Evolutionary conservation across 1,140 invertebrate species (phyloP), one percentile per base, ranked within the genome.

Genomic region (Drosophila equinoxialis): DNA sequence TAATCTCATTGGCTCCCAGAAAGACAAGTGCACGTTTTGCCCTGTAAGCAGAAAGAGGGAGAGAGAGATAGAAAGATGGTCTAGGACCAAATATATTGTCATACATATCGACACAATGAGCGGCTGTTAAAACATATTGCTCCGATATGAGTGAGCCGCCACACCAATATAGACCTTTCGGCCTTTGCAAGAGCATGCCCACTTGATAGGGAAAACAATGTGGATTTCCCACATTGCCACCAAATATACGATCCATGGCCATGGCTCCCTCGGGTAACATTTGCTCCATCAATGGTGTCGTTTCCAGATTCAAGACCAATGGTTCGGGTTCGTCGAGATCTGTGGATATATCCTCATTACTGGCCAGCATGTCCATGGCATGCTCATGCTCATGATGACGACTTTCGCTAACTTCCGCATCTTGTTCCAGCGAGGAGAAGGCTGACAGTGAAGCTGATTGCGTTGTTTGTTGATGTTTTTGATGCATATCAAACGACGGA

Each of bases 101-200:
- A 30, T 79, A 90, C 85, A 90, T 90, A 48, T 92, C 91, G 30
- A 92, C 87, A 80, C 94, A 95, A 81, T 95, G 94, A 13, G 94
- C 94, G 1, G 94, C 94, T 2, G 94, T 95, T 17, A 95, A 70
- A 7, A 95, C 92, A 82, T 93, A 94, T 74, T 92, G 91, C 30
- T 90, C 75, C 57, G 93, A 94, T 77, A 95, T 94, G 37, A 95
- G 90, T 2, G 94, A 93, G 1, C 93, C 94, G 17, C 95, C 94
- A 82, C 95, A 95, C 91, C 91, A 92, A 60, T 92, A 91, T 0
- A 92, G 77, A 65, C 91, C 91, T 59, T 90, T 90, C 1, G 90
- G 90, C 6, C 90, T 68, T 54, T 91, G 90, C 45, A 92, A 68
- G 26, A 92, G 74, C 66, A 92, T 81, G 23, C 91, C 92, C 17